These are phyloP conservation scores for Bubo scandiacus DNA, from an alignment of 2,113 vertebrate species.

Conservation along the genomic window DNA sequence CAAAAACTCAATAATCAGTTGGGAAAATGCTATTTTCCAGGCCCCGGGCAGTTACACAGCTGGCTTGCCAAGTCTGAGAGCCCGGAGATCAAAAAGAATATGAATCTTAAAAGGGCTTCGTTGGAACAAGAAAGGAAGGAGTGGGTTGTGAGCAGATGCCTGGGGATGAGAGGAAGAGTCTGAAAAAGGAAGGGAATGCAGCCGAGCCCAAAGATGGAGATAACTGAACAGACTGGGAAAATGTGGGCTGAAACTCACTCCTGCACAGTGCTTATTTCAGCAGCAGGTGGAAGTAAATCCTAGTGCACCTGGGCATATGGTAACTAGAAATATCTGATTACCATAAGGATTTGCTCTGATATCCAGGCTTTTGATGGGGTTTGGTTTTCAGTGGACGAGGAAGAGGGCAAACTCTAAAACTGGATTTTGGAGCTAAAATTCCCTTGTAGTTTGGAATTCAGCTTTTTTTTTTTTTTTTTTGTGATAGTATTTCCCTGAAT, in stretches of 20 bases:
- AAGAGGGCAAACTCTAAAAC: not conserved
- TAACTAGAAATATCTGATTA: not conserved
- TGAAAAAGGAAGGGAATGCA: not conserved
- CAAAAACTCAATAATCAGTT: not conserved
- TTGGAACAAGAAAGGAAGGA: slow-evolving; percentile 5
- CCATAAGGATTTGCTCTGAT: not conserved
- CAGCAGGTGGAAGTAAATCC: slow-evolving; percentile 23
- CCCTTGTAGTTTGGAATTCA: not conserved
- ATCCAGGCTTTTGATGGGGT: not conserved
- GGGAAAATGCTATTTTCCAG: slow-evolving; percentile 28
- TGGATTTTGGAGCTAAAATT: not conserved
- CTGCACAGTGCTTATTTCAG: not conserved
- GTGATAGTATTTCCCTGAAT: not conserved
- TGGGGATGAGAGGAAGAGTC: not conserved
- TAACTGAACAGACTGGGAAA: not conserved
- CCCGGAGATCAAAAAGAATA: slow-evolving; percentile 44
- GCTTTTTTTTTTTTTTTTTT: too few species aligned
- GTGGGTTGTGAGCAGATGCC: slow-evolving; percentile 2
- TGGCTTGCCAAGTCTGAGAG: slow-evolving; percentile 35
- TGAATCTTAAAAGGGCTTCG: not conserved
- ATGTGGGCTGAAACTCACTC: not conserved
- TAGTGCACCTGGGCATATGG: not conserved
- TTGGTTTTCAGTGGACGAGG: not conserved
- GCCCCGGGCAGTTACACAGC: not conserved
- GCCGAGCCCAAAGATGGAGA: not conserved